These are phyloP conservation scores for Brachyistius frenatus DNA, from an alignment of 2,113 vertebrate genomes.

Conservation along the genomic window DNA sequence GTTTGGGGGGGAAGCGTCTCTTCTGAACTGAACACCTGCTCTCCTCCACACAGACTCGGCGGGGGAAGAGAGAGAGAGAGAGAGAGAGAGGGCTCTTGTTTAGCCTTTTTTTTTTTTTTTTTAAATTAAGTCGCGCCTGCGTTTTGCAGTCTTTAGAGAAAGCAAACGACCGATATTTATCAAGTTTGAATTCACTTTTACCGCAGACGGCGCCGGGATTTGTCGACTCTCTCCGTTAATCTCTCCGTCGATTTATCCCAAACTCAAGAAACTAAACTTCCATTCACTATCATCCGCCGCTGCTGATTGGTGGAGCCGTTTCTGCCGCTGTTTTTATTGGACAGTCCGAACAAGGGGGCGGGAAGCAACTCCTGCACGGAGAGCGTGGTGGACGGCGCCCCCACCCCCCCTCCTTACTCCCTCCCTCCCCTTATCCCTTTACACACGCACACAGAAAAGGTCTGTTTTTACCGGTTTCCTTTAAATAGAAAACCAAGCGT, in stretches of 20 bases:
- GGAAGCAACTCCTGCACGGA: background rate
- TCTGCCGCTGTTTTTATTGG: conserved; percentile 58
- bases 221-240: background rate
- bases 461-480: background rate
- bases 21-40: conserved; percentile 75
- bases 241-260: conserved; percentile 28
- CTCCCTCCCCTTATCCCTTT: background rate
- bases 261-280: conserved; percentile 74
- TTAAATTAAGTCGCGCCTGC: background rate
- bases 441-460: background rate
- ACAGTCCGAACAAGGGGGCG: conserved; percentile 26
- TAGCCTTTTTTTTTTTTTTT: background rate
- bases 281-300: conserved; percentile 69
- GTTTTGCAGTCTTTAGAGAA: background rate
- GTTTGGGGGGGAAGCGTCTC: conserved; percentile 59
- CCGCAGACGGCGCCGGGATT: fast-evolving
- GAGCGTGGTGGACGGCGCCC: conserved; percentile 44
- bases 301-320: conserved; percentile 62
- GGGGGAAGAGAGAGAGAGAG: conserved; percentile 16
- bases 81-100: conserved; percentile 22
- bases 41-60: conserved; percentile 25
- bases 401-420: conserved; percentile 1
- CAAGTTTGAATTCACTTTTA: conserved; percentile 8
- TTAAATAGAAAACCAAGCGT: background rate
- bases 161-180: background rate